A percentile compares a stretch with the other conserved stretches of the same genome.
These are phyloP conservation scores for Indri indri DNA, from an alignment of 2,113 vertebrate genomes.

Conservation along the genomic window DNA sequence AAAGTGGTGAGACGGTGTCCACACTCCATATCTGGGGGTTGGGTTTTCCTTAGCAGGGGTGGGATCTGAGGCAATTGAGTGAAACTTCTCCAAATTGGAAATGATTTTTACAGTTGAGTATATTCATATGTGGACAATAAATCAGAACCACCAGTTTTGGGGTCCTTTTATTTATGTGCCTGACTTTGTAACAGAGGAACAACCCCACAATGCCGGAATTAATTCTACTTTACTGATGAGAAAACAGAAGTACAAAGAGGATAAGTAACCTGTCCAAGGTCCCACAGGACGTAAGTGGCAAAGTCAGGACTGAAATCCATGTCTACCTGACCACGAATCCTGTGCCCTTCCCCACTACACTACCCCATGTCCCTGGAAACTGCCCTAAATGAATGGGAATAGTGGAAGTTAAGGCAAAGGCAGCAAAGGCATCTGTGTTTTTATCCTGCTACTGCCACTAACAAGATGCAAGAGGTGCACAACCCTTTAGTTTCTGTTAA, in stretches of 20 bases:
- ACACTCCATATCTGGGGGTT: neutral
- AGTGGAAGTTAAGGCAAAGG: neutral
- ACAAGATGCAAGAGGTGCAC: accelerated
- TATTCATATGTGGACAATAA: neutral
- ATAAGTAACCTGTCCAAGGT: no score
- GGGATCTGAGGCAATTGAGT: neutral
- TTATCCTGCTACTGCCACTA: neutral
- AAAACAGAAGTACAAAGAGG: neutral
- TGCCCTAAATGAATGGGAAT: neutral
- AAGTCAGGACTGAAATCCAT: neutral
- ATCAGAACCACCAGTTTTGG: neutral
- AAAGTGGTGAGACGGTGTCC: neutral
- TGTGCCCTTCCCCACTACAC: accelerated
- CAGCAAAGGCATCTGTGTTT: neutral
- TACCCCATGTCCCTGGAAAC: neutral
- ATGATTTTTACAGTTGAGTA: neutral
- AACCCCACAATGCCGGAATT: neutral
- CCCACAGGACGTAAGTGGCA: neutral
- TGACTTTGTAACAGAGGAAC: neutral
- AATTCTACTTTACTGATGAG: neutral
- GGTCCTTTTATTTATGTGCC: neutral
- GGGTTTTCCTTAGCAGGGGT: neutral
- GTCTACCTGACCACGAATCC: neutral
- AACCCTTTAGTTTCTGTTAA: neutral
- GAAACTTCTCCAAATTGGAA: neutral